Percentiles rank a stretch among this genome's conserved stretches.
phyloP scores from a whole-genome alignment of 2,888 invertebrate species.

The Lamproptera curius region DNA sequence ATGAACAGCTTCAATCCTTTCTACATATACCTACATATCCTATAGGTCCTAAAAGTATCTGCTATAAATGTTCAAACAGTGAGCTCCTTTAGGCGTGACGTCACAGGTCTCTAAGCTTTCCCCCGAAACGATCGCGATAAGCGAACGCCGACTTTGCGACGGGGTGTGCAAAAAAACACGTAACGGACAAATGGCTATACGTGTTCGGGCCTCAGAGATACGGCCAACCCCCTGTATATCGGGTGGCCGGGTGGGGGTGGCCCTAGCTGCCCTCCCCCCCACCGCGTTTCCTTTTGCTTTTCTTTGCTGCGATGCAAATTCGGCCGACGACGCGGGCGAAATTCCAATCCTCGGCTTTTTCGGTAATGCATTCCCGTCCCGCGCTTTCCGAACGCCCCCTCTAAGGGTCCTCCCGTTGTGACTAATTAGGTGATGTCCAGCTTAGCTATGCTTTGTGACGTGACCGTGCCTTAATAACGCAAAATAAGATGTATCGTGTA shows the following conservation, averaged over 20 bases:
- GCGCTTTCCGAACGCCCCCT: constrained; percentile 15
- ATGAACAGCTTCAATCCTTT: no score
- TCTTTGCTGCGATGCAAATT: constrained; percentile 64
- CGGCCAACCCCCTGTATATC: constrained; percentile 3
- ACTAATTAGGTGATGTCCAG: constrained; percentile 11
- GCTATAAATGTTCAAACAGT: no score
- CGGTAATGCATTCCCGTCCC: constrained; percentile 43
- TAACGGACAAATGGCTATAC: constrained; percentile 10
- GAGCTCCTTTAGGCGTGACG: no score
- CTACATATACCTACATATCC: no score
- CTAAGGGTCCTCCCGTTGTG: constrained; percentile 14
- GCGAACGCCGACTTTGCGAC: constrained; percentile 3
- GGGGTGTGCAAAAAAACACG: constrained; percentile 8
- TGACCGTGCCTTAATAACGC: no score
- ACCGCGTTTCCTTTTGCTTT: constrained; percentile 46
- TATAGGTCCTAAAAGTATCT: no score
- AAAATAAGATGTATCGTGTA: no score
- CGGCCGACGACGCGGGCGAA: constrained; percentile 39
- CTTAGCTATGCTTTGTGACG: not conserved
- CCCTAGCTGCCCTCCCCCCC: constrained; percentile 9
- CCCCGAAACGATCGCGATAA: not conserved
- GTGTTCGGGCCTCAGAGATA: constrained; percentile 23
- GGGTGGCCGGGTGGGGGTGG: constrained; percentile 24
- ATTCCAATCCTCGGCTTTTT: constrained; percentile 57
- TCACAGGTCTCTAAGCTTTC: not conserved